Conservation (phyloP, 2,888 invertebrate species). For the Noctua janthe region DNA sequence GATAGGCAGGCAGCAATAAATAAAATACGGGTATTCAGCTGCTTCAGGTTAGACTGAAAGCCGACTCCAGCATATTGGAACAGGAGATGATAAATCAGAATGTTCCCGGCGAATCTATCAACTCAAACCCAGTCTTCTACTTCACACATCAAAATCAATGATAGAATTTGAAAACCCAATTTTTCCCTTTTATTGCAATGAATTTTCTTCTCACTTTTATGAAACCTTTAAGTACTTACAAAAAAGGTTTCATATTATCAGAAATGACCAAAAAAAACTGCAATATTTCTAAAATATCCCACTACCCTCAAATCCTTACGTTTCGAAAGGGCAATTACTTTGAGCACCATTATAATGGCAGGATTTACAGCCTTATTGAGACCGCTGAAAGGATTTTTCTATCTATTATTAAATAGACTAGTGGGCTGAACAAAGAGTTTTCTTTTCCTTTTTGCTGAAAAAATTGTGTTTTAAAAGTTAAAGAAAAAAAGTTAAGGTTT, state of each 20-base stretch:
- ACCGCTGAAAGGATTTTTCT: neutral
- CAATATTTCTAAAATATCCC: conserved; percentile 1
- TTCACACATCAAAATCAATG: no score
- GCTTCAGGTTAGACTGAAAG: no score
- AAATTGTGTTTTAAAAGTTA: neutral
- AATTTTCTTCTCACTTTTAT: no score
- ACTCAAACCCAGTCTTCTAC: no score
- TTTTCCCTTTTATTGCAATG: no score
- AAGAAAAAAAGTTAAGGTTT: no score
- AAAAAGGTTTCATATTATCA: neutral
- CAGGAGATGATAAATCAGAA: no score
- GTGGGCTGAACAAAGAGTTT: neutral
- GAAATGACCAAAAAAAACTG: neutral
- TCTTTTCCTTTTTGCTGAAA: neutral
- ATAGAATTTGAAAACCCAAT: neutral
- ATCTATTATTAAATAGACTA: conserved; percentile 14
- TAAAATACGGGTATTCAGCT: no score
- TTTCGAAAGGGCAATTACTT: neutral
- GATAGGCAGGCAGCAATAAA: no score
- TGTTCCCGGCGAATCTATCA: no score
- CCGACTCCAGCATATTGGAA: no score
- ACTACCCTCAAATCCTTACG: conserved; percentile 4
- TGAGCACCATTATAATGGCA: neutral
- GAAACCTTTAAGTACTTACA: neutral
- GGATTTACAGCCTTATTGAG: conserved; percentile 9